phyloP scores from a whole-genome alignment of 53 echinoderm and acorn worm species.

The Paelopatides confundens region DNA sequence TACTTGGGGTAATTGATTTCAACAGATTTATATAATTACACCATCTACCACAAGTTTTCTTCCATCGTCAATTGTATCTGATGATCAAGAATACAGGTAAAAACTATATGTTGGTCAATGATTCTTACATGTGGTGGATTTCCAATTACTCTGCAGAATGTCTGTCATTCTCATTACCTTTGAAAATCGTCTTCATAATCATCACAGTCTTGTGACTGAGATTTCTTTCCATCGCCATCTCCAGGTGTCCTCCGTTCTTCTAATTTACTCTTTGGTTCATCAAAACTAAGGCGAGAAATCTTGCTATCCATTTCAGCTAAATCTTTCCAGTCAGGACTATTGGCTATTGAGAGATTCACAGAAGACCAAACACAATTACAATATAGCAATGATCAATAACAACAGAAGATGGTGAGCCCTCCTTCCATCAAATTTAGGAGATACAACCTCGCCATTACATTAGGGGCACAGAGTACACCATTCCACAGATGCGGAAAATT shows the following conservation, averaged over 20 bases:
- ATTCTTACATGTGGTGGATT: not conserved
- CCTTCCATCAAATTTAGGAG: too few relatives aligned
- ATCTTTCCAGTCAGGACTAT: slow-evolving; percentile 89
- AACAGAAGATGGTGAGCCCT: too few relatives aligned
- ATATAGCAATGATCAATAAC: too few relatives aligned
- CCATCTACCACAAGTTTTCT: not conserved
- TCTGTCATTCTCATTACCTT: slow-evolving; percentile 64
- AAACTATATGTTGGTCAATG: not conserved
- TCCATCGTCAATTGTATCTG: not conserved
- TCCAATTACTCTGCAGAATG: not conserved
- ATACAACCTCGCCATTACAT: too few relatives aligned
- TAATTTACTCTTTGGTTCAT: slow-evolving; percentile 8
- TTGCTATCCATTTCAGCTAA: slow-evolving; percentile 83
- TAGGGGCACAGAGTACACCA: too few relatives aligned
- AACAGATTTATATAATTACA: too few relatives aligned
- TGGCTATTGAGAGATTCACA: slow-evolving; percentile 8
- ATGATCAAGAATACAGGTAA: not conserved
- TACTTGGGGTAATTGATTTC: too few relatives aligned
- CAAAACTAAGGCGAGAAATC: slow-evolving; percentile 81
- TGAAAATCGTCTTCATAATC: slow-evolving; percentile 99
- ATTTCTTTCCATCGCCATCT: slow-evolving; percentile 31
- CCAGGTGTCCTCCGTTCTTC: slow-evolving; percentile 32
- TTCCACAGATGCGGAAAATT: too few relatives aligned
- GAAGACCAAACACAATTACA: too few relatives aligned
- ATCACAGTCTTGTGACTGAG: slow-evolving; percentile 61